Evolutionary conservation across 2,888 invertebrate genomes (phyloP).

Genomic region (Pandemis heparana): DNA sequence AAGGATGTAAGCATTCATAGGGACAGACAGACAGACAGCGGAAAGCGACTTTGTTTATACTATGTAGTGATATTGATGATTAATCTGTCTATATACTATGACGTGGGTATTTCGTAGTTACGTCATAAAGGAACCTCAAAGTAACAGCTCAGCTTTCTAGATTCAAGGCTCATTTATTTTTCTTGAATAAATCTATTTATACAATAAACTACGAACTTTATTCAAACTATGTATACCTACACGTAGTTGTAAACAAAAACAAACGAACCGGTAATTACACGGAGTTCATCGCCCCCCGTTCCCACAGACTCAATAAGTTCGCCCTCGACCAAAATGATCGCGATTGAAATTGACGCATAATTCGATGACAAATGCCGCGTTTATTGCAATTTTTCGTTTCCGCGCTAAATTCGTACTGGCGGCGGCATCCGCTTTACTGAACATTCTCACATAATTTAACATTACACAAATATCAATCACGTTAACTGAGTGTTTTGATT

Average conservation of each 20-base stretch:
- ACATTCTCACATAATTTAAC: constrained; percentile 9
- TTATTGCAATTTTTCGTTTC: constrained; percentile 38
- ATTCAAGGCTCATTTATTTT: too few relatives aligned
- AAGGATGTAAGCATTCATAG: too few relatives aligned
- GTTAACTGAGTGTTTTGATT: too few relatives aligned
- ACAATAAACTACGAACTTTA: neutral
- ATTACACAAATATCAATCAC: neutral
- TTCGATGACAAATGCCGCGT: constrained; percentile 6
- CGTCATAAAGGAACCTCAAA: too few relatives aligned
- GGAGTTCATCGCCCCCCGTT: constrained; percentile 24
- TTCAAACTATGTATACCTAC: neutral
- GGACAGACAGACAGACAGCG: too few relatives aligned
- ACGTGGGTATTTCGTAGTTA: too few relatives aligned
- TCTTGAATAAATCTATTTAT: too few relatives aligned
- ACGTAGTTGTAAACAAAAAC: neutral
- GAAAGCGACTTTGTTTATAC: too few relatives aligned
- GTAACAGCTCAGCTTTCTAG: too few relatives aligned
- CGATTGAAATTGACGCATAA: constrained; percentile 30
- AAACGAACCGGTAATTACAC: constrained; percentile 3
- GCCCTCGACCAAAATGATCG: constrained; percentile 10
- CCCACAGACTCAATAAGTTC: constrained; percentile 15
- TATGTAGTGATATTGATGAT: too few relatives aligned
- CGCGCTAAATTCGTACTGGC: constrained; percentile 24
- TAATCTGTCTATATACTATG: too few relatives aligned
- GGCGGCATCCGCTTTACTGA: constrained; percentile 5